Base-by-base conservation (phyloP, 2,888 invertebrate genomes). In the Imbricaverruca yamaguchii region DNA sequence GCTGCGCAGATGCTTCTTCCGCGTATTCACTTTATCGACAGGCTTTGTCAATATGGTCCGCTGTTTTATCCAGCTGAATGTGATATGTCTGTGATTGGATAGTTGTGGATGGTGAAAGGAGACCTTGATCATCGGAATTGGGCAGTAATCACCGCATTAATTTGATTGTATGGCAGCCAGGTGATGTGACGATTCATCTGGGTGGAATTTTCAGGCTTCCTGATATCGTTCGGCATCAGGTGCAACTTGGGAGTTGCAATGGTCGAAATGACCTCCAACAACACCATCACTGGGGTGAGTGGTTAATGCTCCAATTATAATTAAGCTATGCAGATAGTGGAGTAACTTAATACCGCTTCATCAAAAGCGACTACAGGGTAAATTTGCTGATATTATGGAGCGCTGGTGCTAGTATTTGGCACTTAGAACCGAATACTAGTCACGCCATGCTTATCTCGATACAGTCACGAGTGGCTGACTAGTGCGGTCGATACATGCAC, bases 231-330 rank as follows among this genome's bases (percentile, higher is more conserved):
- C 86, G 99, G 99, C 25, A 99, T 99, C 92, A 92, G 99, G 82
- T 98, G 97, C 88, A 99, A 98, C 89, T 95, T 99, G 94, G 96
- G 98, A 81, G 96, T 98, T 88, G 98, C 98, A 80, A 96, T 97
- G 88, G 91, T 96, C 82, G 92, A 93, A 87, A 90, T 91, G 90
- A 89, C 88, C 81, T 85, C 87, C 84, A 88, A 85, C 82, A 83
- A 85, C 39, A 87, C 85, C 13, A 83, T 83, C 55, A 85, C 85
- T 21, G 85, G 85, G 82, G 85, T 86, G 84, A 84, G 84, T 82
- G 13, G n/a, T 15, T 25, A 57, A 57, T 13, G n/a, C n/a, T n/a
- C n/a, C n/a, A n/a, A n/a, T n/a, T n/a, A n/a, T n/a, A n/a, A n/a
- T n/a, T n/a, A n/a, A n/a, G n/a, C n/a, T n/a, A n/a, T n/a, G n/a